Conservation (phyloP, 2,888 invertebrate genomes). For the Tipula lateralis region DNA sequence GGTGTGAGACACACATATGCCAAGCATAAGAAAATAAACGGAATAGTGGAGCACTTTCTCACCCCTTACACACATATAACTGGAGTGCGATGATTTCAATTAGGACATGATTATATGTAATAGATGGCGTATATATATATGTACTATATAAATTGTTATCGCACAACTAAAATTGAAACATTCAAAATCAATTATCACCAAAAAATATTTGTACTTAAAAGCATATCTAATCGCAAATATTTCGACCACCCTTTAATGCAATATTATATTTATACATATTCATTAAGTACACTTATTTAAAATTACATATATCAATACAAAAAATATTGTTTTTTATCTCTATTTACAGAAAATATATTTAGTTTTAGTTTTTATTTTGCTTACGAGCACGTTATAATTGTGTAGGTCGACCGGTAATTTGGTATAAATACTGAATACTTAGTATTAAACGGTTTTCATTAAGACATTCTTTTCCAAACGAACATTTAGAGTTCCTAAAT, state of each 20-base stretch:
- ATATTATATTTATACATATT: slow-evolving; percentile 1
- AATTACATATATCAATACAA: neutral
- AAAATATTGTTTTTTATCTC: neutral
- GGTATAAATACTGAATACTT: too few species aligned
- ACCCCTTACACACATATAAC: neutral
- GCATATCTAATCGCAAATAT: slow-evolving; percentile 14
- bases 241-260: slow-evolving; percentile 11
- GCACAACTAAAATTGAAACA: neutral
- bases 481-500: too few species aligned
- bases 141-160: neutral
- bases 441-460: too few species aligned
- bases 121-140: neutral
- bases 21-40: neutral
- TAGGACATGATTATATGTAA: neutral
- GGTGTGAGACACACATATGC: neutral
- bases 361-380: too few species aligned
- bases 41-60: too few species aligned
- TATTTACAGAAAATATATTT: neutral
- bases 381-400: too few species aligned
- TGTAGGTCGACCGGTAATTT: too few species aligned
- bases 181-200: slow-evolving; percentile 6
- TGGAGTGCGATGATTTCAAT: neutral
- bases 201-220: neutral
- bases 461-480: too few species aligned
- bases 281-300: slow-evolving; percentile 13